These are phyloP conservation scores for Rhabditoides inermis DNA, from an alignment of 2,888 invertebrate species.

Conservation along the genomic window DNA sequence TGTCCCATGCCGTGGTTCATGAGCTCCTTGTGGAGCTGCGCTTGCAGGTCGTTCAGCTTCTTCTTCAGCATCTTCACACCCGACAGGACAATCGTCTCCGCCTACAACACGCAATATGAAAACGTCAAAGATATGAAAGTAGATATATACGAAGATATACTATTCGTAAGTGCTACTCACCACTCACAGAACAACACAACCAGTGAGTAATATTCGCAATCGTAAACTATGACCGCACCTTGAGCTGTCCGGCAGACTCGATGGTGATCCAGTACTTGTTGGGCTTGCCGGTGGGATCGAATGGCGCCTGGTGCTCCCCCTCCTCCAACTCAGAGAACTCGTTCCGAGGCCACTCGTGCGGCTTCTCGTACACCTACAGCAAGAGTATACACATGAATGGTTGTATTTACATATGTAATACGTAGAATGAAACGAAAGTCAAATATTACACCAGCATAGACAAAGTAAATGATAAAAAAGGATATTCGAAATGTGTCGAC, in stretches of 20 bases:
- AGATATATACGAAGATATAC: background rate
- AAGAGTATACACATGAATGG: too few relatives aligned
- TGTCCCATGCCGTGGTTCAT: too few relatives aligned
- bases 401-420: too few relatives aligned
- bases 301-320: slow-evolving; percentile 73
- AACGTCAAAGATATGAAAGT: background rate
- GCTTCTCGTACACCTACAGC: slow-evolving; percentile 30
- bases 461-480: slow-evolving; percentile 86
- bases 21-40: slow-evolving; percentile 11
- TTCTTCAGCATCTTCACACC: slow-evolving; percentile 85
- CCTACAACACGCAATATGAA: slow-evolving; percentile 65
- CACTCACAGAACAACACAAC: slow-evolving; percentile 57
- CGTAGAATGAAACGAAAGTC: too few relatives aligned
- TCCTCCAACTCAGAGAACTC: slow-evolving; percentile 71
- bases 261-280: slow-evolving; percentile 78
- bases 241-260: too few relatives aligned
- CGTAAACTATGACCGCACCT: too few relatives aligned
- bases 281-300: slow-evolving; percentile 86
- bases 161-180: background rate
- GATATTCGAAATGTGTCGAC: too few relatives aligned
- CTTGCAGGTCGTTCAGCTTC: slow-evolving; percentile 84
- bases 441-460: too few relatives aligned
- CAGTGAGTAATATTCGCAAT: slow-evolving; percentile 8
- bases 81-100: slow-evolving; percentile 91
- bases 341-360: slow-evolving; percentile 69